Conservation (phyloP, 2,113 vertebrate species). For the Catagonus wagneri region DNA sequence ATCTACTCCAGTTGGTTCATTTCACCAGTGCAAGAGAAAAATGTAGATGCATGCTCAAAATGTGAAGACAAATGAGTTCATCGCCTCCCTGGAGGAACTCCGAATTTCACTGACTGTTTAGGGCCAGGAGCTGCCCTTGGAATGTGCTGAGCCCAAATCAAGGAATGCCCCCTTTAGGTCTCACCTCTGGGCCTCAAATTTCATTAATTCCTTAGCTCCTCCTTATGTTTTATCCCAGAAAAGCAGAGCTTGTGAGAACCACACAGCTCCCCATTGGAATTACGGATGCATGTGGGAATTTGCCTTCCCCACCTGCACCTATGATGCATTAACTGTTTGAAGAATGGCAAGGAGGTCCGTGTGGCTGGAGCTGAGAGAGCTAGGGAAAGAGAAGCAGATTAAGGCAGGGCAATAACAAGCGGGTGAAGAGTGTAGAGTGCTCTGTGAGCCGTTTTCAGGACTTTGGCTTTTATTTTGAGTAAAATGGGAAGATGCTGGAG, state of each 20-base stretch:
- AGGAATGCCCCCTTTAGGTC: background rate
- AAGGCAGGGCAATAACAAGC: background rate
- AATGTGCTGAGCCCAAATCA: background rate
- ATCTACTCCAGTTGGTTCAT: background rate
- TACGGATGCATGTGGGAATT: background rate
- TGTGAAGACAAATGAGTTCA: background rate
- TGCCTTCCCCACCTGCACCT: background rate
- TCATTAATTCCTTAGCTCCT: background rate
- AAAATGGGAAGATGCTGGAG: background rate
- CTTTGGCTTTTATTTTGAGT: background rate
- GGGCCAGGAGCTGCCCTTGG: background rate
- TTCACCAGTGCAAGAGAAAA: background rate
- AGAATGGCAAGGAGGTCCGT: background rate
- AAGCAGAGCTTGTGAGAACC: background rate
- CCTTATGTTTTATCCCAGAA: background rate
- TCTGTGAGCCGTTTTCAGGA: background rate
- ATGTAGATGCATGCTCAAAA: background rate
- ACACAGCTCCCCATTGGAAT: background rate
- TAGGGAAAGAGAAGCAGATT: background rate
- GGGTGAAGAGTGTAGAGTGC: background rate
- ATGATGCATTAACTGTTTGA: background rate
- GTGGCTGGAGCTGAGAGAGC: background rate
- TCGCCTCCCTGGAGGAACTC: background rate
- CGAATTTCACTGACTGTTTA: background rate
- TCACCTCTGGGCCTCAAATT: background rate